Percentiles rank a stretch among this genome's conserved stretches.
Evolutionary conservation across 1,140 invertebrate species (phyloP).

Genomic region (Drosophila arawakana): DNA sequence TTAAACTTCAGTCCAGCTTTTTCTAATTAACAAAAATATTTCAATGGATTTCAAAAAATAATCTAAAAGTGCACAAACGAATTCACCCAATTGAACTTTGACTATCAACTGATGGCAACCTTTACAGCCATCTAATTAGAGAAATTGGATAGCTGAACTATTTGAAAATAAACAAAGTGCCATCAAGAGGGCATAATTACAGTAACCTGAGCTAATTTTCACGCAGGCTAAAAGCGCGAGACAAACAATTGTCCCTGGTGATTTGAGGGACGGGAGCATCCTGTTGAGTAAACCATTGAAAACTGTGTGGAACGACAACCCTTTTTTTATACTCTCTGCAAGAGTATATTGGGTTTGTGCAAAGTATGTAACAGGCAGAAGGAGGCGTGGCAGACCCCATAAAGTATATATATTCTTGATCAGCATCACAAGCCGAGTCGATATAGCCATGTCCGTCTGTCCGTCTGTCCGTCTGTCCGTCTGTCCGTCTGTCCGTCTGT

Average conservation of each 20-base stretch:
- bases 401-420: no score
- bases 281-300: conserved; percentile 6
- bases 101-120: not conserved
- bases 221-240: conserved; percentile 33
- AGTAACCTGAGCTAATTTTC: conserved; percentile 78
- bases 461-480: no score
- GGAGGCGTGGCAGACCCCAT: no score
- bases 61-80: not conserved
- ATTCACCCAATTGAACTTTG: not conserved
- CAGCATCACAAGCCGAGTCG: no score
- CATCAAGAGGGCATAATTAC: conserved; percentile 66
- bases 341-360: no score
- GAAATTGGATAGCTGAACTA: conserved; percentile 44
- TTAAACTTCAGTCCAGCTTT: no score
- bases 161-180: conserved; percentile 53
- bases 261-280: conserved; percentile 19
- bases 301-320: conserved; percentile 33
- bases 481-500: no score
- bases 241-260: conserved; percentile 60
- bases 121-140: conserved; percentile 18
- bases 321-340: no score
- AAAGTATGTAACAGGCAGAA: no score
- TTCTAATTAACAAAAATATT: no score
- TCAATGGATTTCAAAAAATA: no score
- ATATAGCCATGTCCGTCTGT: no score